Base-by-base conservation (phyloP, 2,113 vertebrate species). In the Neopipo cinnamomea region DNA sequence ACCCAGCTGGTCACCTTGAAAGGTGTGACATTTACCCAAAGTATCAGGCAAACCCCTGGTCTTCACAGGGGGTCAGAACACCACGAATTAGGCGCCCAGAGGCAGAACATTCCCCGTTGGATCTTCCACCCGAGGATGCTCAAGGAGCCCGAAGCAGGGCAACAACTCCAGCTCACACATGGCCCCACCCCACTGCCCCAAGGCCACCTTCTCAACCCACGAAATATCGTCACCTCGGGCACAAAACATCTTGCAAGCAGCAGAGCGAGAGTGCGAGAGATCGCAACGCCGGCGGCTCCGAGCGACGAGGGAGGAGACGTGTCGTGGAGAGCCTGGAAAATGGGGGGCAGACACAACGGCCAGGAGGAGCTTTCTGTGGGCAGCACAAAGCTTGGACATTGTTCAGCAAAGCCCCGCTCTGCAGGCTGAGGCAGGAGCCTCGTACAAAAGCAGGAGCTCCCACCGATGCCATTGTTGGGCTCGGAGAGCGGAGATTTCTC, bases 381-480 rank as follows among this genome's bases (percentile, higher is more conserved):
- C 52, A 84, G 79, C 82, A 85, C 72, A 96, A 89, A 31, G 67
- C 37, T 12, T 12, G 18, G 85, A 95, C 87, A 50, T 35, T 95
- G 92, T 92, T 92, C 61, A 33, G 87, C 88, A 96, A 77, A 96
- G 80, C 90, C 52, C 28, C 6, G 20, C 79, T 95, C 91, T 1
- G 2, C 75, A 53, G 18, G 22, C 58, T 8, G 12, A 75, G 62
- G 68, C 65, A 7, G 75, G 50, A 89, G 77, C 80, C 49, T 53
- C 11, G 5, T 53, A 89, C 67, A 93, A 95, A 94, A 91, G 83
- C 92, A 88, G 93, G 67, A 82, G 88, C 88, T 93, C 95, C 96
- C 95, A 97, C 88, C 76, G 76, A 96, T 96, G 93, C 94, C 79
- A 96, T 96, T 95, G 95, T 97, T 5, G n/a, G 87, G 75, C 88